Evolutionary conservation across 2,113 vertebrate genomes (phyloP), one percentile per base, ranked within the genome.

Genomic region (Parotia lawesii): DNA sequence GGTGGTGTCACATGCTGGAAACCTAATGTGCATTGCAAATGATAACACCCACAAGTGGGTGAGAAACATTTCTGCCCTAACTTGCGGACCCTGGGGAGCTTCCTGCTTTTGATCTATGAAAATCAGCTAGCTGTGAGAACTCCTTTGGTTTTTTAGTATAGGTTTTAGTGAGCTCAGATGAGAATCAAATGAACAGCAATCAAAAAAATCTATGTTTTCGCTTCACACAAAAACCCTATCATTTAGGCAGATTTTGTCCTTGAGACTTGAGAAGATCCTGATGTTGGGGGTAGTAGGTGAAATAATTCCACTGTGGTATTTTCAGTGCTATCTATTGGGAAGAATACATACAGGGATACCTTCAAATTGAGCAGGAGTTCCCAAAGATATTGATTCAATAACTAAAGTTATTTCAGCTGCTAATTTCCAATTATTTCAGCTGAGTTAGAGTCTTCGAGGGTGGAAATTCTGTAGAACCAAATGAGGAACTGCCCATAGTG

Each of bases 1-100:
- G 53, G 50, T 1, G 5, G 58, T 62, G 77, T 95, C 62, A 87
- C 66, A 77, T 66, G 74, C 38, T 91, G 42, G 77, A 87, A 94
- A 91, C 12, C 16, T 85, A 72, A 91, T 66, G 14, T 96, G 78
- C 50, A 73, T 92, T 95, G 93, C 66, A 94, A 89, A 93, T 79
- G 2, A 66, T 47, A 80, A 67, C 62, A 69, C 54, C 15, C 40
- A 1, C 17, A 54, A 33, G 31, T 76, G 47, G 25, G 15, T 73
- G 75, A 95, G 60, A 75, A 95, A 76, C 9, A 1, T 79, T 80
- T 93, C 58, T 92, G 82, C 33, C 88, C 47, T 47, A 62, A 9
- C 79, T 80, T 96, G 95, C 54, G 35, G 27, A 77, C 60, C 85
- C 75, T 51, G 8, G 2, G 88, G 90, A 80, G 29, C 66, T 90